These are phyloP conservation scores for Crenuchus spilurus DNA, from an alignment of 2,797 vertebrate genomes.

Conservation along the genomic window DNA sequence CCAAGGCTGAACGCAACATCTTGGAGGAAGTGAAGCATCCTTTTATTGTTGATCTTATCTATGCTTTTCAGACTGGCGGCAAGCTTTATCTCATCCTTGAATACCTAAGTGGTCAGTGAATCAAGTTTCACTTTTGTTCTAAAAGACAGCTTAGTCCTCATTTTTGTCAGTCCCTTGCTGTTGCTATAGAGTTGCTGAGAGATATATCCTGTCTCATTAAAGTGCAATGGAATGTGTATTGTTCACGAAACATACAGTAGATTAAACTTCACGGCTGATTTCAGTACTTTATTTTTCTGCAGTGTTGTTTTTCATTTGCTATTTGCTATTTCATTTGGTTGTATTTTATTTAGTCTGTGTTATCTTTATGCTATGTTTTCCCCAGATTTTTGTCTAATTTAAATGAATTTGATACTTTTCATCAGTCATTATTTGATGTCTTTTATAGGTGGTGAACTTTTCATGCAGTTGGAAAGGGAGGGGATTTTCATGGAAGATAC, in stretches of 20 bases:
- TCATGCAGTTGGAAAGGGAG: constrained; percentile 99
- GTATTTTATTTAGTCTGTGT: background rate
- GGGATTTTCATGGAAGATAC: constrained; percentile 99
- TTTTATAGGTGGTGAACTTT: constrained; percentile 93
- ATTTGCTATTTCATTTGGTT: background rate
- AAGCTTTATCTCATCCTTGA: constrained; percentile 99
- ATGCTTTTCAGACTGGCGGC: constrained; percentile 99
- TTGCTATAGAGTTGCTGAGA: constrained; percentile 38
- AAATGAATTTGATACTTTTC: too few species aligned
- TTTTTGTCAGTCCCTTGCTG: constrained; percentile 35
- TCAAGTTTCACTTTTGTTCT: constrained; percentile 29
- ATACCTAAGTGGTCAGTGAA: constrained; percentile 95
- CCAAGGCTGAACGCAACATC: constrained; percentile 98
- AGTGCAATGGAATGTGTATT: background rate
- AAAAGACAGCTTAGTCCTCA: constrained; percentile 20
- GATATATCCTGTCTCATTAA: background rate
- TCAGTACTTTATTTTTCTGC: background rate
- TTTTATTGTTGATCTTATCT: constrained; percentile 98
- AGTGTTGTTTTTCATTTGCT: background rate
- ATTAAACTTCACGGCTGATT: background rate
- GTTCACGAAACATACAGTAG: constrained; percentile 14
- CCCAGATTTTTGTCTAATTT: too few species aligned
- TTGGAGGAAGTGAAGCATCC: constrained; percentile 99
- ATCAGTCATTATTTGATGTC: background rate
- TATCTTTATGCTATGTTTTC: constrained; percentile 17